These are phyloP conservation scores for Microtus richardsoni DNA, from an alignment of 2,113 vertebrate genomes.

Conservation along the genomic window DNA sequence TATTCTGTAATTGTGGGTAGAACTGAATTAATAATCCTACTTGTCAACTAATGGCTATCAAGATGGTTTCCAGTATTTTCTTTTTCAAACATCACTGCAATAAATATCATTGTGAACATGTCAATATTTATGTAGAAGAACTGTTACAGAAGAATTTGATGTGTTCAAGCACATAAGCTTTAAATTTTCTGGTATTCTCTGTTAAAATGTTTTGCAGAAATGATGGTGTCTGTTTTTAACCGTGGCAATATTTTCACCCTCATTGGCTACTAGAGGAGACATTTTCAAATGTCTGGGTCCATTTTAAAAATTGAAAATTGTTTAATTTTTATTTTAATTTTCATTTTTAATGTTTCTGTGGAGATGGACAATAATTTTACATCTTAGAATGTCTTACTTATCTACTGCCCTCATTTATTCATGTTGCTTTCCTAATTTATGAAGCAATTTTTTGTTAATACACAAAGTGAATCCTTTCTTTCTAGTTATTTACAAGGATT, in stretches of 20 bases:
- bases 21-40: background rate
- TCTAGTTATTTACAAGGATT: background rate
- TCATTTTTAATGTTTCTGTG: background rate
- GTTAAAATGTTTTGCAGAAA: background rate
- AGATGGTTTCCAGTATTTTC: slow-evolving; percentile 56
- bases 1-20: background rate
- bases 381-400: background rate
- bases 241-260: background rate
- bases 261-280: background rate
- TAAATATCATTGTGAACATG: background rate
- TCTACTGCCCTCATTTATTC: background rate
- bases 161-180: background rate
- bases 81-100: slow-evolving; percentile 33
- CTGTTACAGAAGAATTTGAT: slow-evolving; percentile 74
- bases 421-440: background rate
- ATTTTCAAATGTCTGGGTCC: background rate
- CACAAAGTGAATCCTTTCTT: slow-evolving; percentile 24
- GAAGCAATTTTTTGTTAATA: slow-evolving; percentile 29
- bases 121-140: slow-evolving; percentile 68
- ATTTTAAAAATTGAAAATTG: slow-evolving; percentile 21
- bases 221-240: background rate
- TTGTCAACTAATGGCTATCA: slow-evolving; percentile 25
- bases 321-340: slow-evolving; percentile 47
- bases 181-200: background rate
- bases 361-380: background rate